These are phyloP conservation scores for Toxostoma redivivum DNA, from an alignment of 2,113 vertebrate species.

Conservation along the genomic window DNA sequence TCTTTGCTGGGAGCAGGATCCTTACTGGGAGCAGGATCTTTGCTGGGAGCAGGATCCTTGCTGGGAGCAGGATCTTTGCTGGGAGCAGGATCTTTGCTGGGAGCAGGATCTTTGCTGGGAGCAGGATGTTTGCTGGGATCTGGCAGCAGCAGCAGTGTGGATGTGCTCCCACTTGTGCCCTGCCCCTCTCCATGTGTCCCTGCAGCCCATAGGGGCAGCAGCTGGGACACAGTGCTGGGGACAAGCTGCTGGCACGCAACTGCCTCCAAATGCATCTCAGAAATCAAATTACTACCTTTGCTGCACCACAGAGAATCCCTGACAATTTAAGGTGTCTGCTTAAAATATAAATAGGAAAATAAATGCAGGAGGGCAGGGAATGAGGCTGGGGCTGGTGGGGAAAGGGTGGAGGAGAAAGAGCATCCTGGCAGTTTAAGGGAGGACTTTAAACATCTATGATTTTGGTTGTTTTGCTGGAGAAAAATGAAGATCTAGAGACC, in stretches of 20 bases:
- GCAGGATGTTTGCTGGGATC: no score
- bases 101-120: background rate
- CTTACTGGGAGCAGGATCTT: no score
- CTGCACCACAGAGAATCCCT: background rate
- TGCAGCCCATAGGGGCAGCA: background rate
- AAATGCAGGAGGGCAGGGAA: background rate
- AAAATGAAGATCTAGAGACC: background rate
- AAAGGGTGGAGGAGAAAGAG: background rate
- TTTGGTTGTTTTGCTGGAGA: background rate
- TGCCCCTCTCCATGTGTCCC: background rate
- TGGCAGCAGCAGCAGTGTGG: background rate
- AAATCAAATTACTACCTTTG: background rate
- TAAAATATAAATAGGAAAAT: background rate
- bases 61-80: no score
- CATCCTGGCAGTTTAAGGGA: background rate
- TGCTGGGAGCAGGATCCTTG: no score
- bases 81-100: no score
- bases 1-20: no score
- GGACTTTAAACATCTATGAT: background rate
- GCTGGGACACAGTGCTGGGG: background rate
- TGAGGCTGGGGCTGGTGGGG: background rate
- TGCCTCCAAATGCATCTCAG: background rate
- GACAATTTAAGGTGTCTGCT: background rate
- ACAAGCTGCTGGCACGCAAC: background rate
- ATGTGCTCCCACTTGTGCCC: background rate